Conservation (phyloP, 2,797 vertebrate species). For the Aeoliscus strigatus region DNA sequence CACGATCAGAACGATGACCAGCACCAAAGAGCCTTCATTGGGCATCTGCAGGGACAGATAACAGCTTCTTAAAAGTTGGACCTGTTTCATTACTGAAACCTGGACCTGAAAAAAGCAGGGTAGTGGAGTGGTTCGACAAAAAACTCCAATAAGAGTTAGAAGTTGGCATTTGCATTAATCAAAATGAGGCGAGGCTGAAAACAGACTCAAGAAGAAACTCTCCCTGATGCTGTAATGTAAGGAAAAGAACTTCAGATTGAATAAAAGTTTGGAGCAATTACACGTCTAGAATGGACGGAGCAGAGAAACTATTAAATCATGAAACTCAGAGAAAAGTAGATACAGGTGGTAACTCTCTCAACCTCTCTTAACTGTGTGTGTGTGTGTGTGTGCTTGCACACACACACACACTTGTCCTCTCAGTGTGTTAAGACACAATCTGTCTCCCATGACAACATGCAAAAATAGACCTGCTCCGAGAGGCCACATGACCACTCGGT, state of each 20-base stretch:
- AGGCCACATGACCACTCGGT: slow-evolving; percentile 60
- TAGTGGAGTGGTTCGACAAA: neutral
- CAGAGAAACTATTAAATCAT: slow-evolving; percentile 1
- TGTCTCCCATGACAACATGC: slow-evolving; percentile 64
- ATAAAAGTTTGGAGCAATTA: slow-evolving; percentile 8
- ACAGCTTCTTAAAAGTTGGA: neutral
- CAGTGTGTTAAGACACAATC: slow-evolving; percentile 49
- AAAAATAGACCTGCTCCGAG: slow-evolving; percentile 64
- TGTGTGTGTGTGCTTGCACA: slow-evolving; percentile 15
- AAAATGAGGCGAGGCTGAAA: too few species aligned
- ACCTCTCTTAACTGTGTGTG: slow-evolving; percentile 13
- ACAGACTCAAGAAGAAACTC: too few species aligned
- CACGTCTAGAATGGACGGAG: neutral
- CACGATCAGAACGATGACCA: slow-evolving; percentile 73
- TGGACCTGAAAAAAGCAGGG: neutral
- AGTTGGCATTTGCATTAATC: neutral
- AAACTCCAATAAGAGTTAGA: neutral
- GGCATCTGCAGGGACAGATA: slow-evolving; percentile 60
- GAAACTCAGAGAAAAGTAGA: slow-evolving; percentile 2
- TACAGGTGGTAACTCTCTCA: slow-evolving; percentile 15
- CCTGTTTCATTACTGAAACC: neutral
- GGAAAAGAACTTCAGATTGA: slow-evolving; percentile 10
- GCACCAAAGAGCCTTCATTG: slow-evolving; percentile 73
- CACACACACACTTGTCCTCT: slow-evolving; percentile 19
- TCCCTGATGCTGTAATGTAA: too few species aligned